Conservation (phyloP, 2,113 vertebrate genomes). For the Dolichotis patagonum region DNA sequence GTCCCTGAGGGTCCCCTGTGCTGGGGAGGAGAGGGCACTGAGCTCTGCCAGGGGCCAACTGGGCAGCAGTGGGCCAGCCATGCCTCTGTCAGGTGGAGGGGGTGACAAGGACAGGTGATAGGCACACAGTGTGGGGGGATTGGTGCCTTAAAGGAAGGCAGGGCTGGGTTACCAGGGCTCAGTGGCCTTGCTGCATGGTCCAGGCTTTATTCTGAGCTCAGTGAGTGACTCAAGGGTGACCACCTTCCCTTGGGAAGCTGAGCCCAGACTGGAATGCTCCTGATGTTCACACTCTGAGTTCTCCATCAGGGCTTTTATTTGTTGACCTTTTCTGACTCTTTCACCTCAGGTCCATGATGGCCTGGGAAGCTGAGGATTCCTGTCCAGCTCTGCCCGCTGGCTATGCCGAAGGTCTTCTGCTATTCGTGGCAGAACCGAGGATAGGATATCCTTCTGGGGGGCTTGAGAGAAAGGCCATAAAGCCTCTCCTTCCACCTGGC, state of each 20-base stretch:
- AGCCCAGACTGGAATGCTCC: not conserved
- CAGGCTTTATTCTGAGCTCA: not conserved
- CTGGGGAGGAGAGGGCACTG: not conserved
- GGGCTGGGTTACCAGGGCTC: not conserved
- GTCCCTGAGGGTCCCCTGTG: not conserved
- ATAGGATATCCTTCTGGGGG: not conserved
- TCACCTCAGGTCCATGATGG: not conserved
- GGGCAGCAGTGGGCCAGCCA: not conserved
- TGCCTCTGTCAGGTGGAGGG: not conserved
- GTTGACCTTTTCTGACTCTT: not conserved
- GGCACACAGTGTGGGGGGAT: not conserved
- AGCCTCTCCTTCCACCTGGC: fast-evolving
- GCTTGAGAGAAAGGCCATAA: not conserved
- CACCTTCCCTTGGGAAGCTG: not conserved
- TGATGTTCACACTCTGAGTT: not conserved
- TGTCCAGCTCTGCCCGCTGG: too few species aligned
- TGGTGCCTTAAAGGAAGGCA: not conserved
- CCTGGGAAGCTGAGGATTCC: not conserved
- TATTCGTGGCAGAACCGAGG: not conserved
- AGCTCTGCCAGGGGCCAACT: not conserved
- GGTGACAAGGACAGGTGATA: not conserved
- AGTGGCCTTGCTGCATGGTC: fast-evolving
- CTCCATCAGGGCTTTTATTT: not conserved
- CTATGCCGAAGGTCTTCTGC: too few species aligned
- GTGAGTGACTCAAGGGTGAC: not conserved